phyloP scores from a whole-genome alignment of 2,888 invertebrate genomes.

The Autographa pulchrina region DNA sequence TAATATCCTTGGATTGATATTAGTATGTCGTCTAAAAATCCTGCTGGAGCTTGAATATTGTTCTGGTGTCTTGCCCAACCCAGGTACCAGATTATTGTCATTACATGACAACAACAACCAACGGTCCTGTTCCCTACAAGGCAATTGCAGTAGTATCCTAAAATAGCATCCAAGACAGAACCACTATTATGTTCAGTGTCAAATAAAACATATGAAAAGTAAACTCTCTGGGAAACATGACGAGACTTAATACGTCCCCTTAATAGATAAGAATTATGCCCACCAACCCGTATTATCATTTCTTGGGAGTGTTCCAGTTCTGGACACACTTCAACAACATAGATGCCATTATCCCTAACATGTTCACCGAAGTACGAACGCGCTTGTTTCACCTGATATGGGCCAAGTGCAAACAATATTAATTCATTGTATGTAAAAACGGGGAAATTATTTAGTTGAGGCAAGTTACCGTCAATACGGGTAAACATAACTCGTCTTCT shows the following conservation, averaged over 20 bases:
- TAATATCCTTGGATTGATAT: neutral
- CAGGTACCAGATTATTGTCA: neutral
- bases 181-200: neutral
- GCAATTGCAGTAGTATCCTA: neutral
- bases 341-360: conserved; percentile 17
- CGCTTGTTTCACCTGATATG: conserved; percentile 17
- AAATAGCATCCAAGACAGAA: neutral
- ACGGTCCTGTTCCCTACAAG: conserved; percentile 1
- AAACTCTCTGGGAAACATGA: neutral
- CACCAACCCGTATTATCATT: neutral
- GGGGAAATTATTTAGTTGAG: conserved; percentile 11
- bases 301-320: neutral
- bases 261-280: neutral
- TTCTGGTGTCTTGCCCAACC: neutral
- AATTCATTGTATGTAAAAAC: conserved; percentile 3
- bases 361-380: conserved; percentile 18
- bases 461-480: conserved; percentile 1
- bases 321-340: conserved; percentile 17
- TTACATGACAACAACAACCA: neutral
- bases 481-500: conserved; percentile 1
- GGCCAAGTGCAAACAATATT: conserved; percentile 12
- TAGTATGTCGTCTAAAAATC: neutral
- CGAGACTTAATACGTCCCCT: neutral
- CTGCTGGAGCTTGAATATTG: neutral
- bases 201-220: neutral